A percentile compares a stretch with the other conserved stretches of the same genome.
Evolutionary conservation across 2,888 invertebrate genomes (phyloP).

Genomic region (Balanococcus diminutus): DNA sequence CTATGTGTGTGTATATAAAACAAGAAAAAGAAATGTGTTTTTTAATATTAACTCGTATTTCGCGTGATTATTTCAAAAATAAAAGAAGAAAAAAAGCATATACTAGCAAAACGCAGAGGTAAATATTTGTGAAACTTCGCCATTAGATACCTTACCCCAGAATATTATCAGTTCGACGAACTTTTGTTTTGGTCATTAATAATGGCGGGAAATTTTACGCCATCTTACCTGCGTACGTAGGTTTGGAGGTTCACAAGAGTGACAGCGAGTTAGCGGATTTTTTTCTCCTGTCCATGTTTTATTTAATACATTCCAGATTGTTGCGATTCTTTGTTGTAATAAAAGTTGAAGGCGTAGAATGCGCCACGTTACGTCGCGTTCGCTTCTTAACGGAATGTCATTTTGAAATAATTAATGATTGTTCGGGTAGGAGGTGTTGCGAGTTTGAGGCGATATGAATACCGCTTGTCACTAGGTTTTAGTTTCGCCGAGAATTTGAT

Average conservation of each 20-base stretch:
- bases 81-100: not conserved
- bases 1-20: constrained; percentile 9
- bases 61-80: constrained; percentile 1
- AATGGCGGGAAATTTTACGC: not conserved
- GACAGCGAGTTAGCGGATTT: not conserved
- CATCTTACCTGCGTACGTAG: constrained; percentile 1
- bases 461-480: constrained; percentile 44
- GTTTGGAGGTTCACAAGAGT: not conserved
- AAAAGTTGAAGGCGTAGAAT: not conserved
- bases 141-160: not conserved
- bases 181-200: constrained; percentile 6
- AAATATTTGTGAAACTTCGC: not conserved
- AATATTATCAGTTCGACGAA: not conserved
- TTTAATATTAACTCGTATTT: constrained; percentile 31
- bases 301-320: constrained; percentile 13
- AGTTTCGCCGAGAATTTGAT: constrained; percentile 43
- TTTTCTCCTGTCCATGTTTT: not conserved
- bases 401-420: constrained; percentile 40
- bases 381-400: constrained; percentile 22
- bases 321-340: constrained; percentile 12
- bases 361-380: not conserved
- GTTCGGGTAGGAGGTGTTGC: not conserved
- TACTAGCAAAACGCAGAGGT: not conserved
- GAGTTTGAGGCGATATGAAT: constrained; percentile 34
- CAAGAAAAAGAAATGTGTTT: constrained; percentile 2